Evolutionary conservation across 2,113 vertebrate species (phyloP), one percentile per base, ranked within the genome.

Genomic region (Actenoides hombroni): DNA sequence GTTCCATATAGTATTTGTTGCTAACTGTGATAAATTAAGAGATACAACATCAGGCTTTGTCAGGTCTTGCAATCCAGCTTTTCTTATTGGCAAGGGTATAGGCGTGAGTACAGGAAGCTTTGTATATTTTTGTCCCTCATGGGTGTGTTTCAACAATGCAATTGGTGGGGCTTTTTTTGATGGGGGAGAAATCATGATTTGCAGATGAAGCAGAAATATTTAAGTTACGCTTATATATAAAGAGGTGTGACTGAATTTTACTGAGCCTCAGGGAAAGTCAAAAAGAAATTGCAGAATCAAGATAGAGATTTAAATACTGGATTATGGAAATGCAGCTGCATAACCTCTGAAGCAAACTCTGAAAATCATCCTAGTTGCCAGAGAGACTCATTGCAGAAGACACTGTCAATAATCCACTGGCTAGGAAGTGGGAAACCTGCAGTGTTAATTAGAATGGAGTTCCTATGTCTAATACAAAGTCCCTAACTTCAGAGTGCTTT

Each of bases 231-330:
- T 71, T 94, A 37, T 68, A 16, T 77, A 18, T 84, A 44, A 90
- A 69, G 94, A 92, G 33, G 64, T 88, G 88, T 69, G 61, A 86
- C 53, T 92, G 65, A 84, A 75, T 83, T 90, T 96, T 97, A 90
- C 48, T 86, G 80, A 92, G 28, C 94, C 73, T 83, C 5, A 24
- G 80, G 88, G 94, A 88, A 75, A 88, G 82, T 40, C 46, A 57
- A 61, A 80, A 90, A 92, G 56, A 57, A 88, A 57, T 76, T 92
- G 65, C 23, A 68, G n/a, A 74, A 70, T 95, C 53, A 90, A 74
- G 37, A 92, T 18, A 83, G 8, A 54, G 13, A 21, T 83, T 85
- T 92, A 85, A 84, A 92, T 87, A 76, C 33, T 87, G 44, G 33
- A 65, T 75, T 87, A 31, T 85, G 25, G n/a, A 91, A 73, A n/a